phyloP scores from a whole-genome alignment of 2,113 vertebrate species.

The Procavia capensis region DNA sequence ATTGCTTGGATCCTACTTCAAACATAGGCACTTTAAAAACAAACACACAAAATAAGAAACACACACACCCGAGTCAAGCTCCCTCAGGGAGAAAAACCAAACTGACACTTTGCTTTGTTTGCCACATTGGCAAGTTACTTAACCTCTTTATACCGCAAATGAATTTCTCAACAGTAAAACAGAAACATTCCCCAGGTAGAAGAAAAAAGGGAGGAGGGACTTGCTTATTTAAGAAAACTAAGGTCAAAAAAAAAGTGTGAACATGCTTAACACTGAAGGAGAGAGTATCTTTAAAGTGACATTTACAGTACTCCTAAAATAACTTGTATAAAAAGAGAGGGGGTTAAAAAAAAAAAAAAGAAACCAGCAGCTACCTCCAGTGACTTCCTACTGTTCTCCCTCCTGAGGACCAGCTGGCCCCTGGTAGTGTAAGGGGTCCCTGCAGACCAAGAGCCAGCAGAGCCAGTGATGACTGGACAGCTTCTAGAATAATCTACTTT shows the following conservation, averaged over 20 bases:
- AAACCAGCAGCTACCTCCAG: background rate
- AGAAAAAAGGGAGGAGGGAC: background rate
- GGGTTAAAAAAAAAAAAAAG: background rate
- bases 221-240: background rate
- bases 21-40: background rate
- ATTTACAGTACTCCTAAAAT: background rate
- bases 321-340: background rate
- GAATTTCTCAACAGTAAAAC: background rate
- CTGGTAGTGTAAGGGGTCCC: background rate
- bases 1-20: background rate
- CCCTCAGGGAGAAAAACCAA: background rate
- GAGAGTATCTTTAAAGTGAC: background rate
- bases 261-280: background rate
- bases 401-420: background rate
- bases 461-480: accelerated
- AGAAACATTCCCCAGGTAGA: background rate
- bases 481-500: background rate
- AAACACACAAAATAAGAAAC: background rate
- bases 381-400: background rate
- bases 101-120: accelerated
- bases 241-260: background rate
- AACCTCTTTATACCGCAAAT: background rate
- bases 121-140: background rate
- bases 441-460: too few relatives aligned
- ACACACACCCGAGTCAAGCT: background rate